Base-by-base conservation (phyloP, 2,888 invertebrate species). In the Aplocera efformata region DNA sequence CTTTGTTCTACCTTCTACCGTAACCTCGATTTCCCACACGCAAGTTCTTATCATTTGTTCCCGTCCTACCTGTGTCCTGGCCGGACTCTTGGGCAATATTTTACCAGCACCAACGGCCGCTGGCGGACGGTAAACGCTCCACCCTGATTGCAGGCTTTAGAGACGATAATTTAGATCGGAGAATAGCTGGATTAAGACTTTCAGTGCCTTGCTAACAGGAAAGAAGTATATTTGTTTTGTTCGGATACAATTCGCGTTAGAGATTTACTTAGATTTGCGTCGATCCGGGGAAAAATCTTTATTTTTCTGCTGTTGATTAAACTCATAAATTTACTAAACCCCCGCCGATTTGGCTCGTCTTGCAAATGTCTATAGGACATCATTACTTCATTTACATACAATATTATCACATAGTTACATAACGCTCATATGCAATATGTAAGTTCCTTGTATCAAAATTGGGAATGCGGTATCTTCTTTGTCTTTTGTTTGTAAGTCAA, bases 121-220 rank as follows among this genome's bases (percentile, higher is more conserved):
- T 43, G 52, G 57, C 42, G 56, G 51, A 30, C 35, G 34, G 51
- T 57, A 55, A 64, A 58, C 59, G 58, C 47, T 53, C 44, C 50
- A 45, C 55, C 50, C 63, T 70, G 72, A 73, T 73, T 68, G 72
- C 65, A 56, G 61, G 68, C 65, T 67, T 63, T 71, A 70, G 65
- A 54, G 56, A 60, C 64, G 53, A 70, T 74, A 64, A 70, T 67
- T 75, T 69, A 71, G 62, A 62, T 56, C 57, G 56, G 60, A 62
- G 63, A 69, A 70, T 58, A 53, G 60, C 58, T 47, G 63, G 68
- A 67, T 68, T 72, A 69, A 66, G 67, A 53, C 58, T 26, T 33
- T 17, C 39, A 36, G 32, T 32, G 40, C 28, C 31, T 23, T 29
- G 7, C 11, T 22, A 21, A 10, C 22, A 23, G 21, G 7, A 29